phyloP scores from a whole-genome alignment of 2,888 invertebrate genomes.

The Prosopocoilus inquinatus region DNA sequence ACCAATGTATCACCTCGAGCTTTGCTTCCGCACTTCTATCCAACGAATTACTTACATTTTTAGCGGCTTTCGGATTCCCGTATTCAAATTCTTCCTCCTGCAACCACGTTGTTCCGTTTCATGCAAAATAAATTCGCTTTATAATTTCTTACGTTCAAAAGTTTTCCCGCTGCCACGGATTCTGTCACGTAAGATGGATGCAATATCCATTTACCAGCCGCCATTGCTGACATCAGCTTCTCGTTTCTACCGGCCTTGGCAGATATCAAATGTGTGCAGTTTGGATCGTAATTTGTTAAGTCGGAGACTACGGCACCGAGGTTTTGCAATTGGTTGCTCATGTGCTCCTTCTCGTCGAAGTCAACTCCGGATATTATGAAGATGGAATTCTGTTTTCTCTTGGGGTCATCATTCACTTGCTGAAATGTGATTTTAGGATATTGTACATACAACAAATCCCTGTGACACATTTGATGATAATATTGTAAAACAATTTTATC shows the following conservation, averaged over 20 bases:
- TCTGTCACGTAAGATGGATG: conserved; percentile 74
- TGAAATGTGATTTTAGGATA: too few relatives aligned
- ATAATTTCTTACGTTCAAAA: conserved; percentile 59
- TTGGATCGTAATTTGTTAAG: conserved; percentile 57
- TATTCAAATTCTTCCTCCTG: conserved; percentile 84
- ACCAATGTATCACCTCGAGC: conserved; percentile 61
- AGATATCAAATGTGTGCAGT: conserved; percentile 75
- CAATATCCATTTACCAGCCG: conserved; percentile 88
- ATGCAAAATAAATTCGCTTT: conserved; percentile 32
- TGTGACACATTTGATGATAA: neutral
- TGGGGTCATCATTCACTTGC: too few relatives aligned
- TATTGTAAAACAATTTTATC: too few relatives aligned
- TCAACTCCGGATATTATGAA: conserved; percentile 46
- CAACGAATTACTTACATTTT: conserved; percentile 51
- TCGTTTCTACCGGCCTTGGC: conserved; percentile 77
- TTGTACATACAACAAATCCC: neutral
- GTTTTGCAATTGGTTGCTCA: conserved; percentile 34
- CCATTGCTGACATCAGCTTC: conserved; percentile 82
- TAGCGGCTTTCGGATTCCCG: conserved; percentile 69
- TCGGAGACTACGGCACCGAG: conserved; percentile 65
- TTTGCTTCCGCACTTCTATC: conserved; percentile 50
- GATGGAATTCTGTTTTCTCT: conserved; percentile 21
- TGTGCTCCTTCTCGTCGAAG: conserved; percentile 24
- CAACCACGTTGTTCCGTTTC: conserved; percentile 24
- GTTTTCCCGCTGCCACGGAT: conserved; percentile 59